phyloP scores from a whole-genome alignment of 2,113 vertebrate species.

The Uria lomvia region DNA sequence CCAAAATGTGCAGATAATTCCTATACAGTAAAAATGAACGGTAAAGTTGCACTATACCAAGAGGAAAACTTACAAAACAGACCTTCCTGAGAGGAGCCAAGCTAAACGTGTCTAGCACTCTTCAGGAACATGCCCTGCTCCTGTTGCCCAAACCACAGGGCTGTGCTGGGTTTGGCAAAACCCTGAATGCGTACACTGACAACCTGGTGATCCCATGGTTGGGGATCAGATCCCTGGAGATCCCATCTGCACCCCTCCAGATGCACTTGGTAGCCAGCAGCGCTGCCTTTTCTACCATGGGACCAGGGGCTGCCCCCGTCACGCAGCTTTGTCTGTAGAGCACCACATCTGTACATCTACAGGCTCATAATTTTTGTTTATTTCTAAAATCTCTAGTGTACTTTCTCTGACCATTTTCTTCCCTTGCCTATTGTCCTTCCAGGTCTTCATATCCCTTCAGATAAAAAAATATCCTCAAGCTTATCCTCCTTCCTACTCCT shows the following conservation, averaged over 20 bases:
- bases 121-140: background rate
- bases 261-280: background rate
- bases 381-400: background rate
- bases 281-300: background rate
- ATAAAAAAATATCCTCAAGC: background rate
- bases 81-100: background rate
- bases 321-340: background rate
- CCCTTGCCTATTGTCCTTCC: background rate
- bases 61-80: slow-evolving; percentile 24
- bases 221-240: too few relatives aligned
- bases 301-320: background rate
- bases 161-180: background rate
- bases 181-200: accelerated
- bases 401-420: background rate
- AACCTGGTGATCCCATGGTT: background rate
- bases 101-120: background rate
- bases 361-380: background rate
- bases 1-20: slow-evolving; percentile 34
- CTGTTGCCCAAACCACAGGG: background rate
- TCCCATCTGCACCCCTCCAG: background rate
- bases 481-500: background rate
- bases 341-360: background rate
- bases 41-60: background rate
- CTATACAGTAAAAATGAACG: background rate
- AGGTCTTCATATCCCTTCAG: background rate